phyloP scores from a whole-genome alignment of 2,113 vertebrate species.

The Crotalus horridus region DNA sequence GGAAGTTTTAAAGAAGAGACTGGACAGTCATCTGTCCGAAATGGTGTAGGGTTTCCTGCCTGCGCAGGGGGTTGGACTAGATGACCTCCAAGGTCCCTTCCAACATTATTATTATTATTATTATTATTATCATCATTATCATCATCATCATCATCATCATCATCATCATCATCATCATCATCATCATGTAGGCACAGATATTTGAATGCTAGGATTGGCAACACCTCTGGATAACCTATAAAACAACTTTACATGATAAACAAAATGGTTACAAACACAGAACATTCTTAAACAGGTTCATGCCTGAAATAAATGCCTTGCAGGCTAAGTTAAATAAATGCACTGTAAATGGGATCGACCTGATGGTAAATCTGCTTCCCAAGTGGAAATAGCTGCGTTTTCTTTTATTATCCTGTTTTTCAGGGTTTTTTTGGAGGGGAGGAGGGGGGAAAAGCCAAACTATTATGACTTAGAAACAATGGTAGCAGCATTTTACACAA shows the following conservation, averaged over 20 bases:
- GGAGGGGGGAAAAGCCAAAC: not conserved
- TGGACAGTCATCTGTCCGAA: too few species aligned
- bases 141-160: too few species aligned
- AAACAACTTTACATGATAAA: not conserved
- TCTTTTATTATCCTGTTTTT: not conserved
- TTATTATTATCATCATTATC: too few species aligned
- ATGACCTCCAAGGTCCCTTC: too few species aligned
- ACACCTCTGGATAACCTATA: not conserved
- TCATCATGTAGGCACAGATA: not conserved
- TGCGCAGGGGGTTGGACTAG: too few species aligned
- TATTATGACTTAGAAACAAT: not conserved
- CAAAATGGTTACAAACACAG: not conserved
- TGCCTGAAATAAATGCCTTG: not conserved
- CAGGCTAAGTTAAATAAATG: not conserved
- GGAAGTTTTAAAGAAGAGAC: too few species aligned
- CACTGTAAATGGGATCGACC: not conserved
- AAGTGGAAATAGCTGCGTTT: not conserved
- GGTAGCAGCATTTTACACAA: constrained; percentile 5
- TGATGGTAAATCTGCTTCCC: not conserved
- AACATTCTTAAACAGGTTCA: not conserved
- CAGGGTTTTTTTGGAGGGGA: not conserved
- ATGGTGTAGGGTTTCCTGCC: too few species aligned
- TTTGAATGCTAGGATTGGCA: not conserved
- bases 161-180: not conserved
- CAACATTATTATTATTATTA: too few species aligned